phyloP scores from a whole-genome alignment of 1,140 invertebrate genomes.

The Wasmannia auropunctata region DNA sequence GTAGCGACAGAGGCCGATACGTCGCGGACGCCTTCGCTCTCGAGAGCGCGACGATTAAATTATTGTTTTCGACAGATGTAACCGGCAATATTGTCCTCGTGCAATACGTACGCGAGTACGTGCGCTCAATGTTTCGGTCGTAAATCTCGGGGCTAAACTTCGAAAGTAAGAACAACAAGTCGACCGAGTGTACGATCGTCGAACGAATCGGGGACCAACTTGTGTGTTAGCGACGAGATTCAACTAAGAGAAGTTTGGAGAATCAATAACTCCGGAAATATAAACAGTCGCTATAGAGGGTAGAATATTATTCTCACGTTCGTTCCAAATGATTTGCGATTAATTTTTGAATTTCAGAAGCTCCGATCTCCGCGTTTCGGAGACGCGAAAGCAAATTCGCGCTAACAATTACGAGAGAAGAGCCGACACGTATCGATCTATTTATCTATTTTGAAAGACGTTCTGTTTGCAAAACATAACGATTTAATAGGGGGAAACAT shows the following conservation, averaged over 20 bases:
- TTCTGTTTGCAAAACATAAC: neutral
- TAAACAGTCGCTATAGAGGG: neutral
- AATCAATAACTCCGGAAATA: neutral
- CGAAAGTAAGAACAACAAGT: slow-evolving; percentile 31
- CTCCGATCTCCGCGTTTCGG: neutral
- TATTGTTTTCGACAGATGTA: neutral
- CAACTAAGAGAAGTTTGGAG: neutral
- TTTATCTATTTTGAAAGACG: neutral
- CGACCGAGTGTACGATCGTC: neutral
- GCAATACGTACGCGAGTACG: neutral
- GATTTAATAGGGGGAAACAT: neutral
- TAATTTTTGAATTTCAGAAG: neutral
- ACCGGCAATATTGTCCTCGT: neutral
- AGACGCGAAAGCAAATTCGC: neutral
- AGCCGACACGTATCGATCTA: neutral
- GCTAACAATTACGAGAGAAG: neutral
- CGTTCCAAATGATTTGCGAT: neutral
- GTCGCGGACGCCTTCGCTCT: neutral
- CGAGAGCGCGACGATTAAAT: neutral
- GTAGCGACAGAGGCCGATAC: neutral
- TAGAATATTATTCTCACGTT: no score
- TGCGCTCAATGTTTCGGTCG: no score
- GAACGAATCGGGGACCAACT: neutral
- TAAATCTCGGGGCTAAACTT: neutral
- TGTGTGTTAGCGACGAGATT: neutral